phyloP scores from a whole-genome alignment of 2,888 invertebrate species.

The Nemotelus nigrinus region DNA sequence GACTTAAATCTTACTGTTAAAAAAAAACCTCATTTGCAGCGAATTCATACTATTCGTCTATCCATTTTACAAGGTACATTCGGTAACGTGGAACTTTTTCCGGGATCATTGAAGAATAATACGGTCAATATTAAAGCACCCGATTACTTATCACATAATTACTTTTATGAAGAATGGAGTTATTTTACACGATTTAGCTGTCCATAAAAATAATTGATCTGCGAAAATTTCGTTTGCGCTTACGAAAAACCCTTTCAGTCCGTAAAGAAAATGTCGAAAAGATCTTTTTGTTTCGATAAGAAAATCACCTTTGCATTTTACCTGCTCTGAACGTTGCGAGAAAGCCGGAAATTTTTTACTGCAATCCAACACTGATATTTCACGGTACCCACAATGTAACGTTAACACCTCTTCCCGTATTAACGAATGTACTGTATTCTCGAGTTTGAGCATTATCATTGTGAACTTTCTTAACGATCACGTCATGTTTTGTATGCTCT shows the following conservation, averaged over 20 bases:
- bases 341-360: neutral
- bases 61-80: too few relatives aligned
- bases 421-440: neutral
- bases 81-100: neutral
- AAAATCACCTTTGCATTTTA: neutral
- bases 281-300: neutral
- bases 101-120: neutral
- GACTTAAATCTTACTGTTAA: too few relatives aligned
- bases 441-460: constrained; percentile 8
- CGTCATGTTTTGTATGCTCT: constrained; percentile 44
- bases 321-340: neutral
- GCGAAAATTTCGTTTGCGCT: neutral
- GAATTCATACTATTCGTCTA: too few relatives aligned
- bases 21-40: too few relatives aligned
- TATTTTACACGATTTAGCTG: constrained; percentile 17
- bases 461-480: constrained; percentile 30
- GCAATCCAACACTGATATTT: constrained; percentile 2
- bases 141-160: constrained; percentile 30
- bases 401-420: constrained; percentile 48
- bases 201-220: neutral
- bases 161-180: constrained; percentile 11
- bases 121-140: neutral
- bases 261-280: constrained; percentile 15
- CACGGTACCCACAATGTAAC: constrained; percentile 18
- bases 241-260: neutral